Conservation (phyloP, 2,888 invertebrate genomes). For the Phasia obesa region DNA sequence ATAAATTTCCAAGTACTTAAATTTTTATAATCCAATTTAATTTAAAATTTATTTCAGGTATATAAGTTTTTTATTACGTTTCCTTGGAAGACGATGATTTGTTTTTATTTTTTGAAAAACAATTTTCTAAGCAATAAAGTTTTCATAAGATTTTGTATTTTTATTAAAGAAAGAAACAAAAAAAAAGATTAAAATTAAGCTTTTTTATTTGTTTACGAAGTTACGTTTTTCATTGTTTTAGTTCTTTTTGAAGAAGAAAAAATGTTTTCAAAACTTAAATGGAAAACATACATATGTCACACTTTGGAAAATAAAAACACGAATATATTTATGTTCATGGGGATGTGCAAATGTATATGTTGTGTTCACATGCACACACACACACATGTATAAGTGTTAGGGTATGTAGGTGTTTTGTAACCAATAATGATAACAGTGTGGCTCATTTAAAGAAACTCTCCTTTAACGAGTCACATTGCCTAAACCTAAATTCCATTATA, state of each 20-base stretch:
- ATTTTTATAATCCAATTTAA: constrained; percentile 60
- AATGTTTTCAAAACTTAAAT: constrained; percentile 36
- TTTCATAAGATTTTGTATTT: constrained; percentile 51
- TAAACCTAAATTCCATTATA: too few relatives aligned
- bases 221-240: constrained; percentile 13
- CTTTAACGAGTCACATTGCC: too few relatives aligned
- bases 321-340: background rate
- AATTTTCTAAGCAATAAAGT: constrained; percentile 67
- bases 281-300: constrained; percentile 55
- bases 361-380: background rate
- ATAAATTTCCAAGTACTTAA: constrained; percentile 23
- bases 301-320: constrained; percentile 1
- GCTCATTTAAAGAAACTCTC: background rate
- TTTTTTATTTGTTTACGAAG: background rate
- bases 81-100: constrained; percentile 16
- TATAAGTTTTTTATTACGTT: constrained; percentile 20
- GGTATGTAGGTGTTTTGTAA: background rate
- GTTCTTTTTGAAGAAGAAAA: constrained; percentile 11
- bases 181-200: too few relatives aligned
- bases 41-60: constrained; percentile 55
- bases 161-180: too few relatives aligned
- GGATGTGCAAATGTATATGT: background rate
- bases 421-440: background rate
- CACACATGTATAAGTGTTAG: background rate
- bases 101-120: constrained; percentile 34